Evolutionary conservation across 2,797 vertebrate species (phyloP).

Genomic region (Molothrus aeneus): DNA sequence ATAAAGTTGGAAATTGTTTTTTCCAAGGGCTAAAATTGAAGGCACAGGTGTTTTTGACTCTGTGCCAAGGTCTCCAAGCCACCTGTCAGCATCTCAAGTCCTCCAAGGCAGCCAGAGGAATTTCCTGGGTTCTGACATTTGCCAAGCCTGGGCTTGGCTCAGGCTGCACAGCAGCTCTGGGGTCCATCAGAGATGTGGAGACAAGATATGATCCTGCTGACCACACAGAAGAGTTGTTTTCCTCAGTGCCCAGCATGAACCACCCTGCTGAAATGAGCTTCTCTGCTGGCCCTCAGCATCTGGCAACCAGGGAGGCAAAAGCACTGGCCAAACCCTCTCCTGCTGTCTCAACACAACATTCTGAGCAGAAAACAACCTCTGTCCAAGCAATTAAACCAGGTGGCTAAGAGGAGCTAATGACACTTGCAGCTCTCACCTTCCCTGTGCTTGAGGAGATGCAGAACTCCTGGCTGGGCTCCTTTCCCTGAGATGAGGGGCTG

Average conservation of each 20-base stretch:
- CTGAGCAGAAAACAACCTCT: neutral
- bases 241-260: neutral
- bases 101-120: no score
- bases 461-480: neutral
- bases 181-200: neutral
- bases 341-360: neutral
- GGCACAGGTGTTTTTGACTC: no score
- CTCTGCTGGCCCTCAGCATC: neutral
- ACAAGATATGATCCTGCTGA: neutral
- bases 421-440: neutral
- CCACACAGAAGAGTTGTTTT: neutral
- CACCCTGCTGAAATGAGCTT: neutral
- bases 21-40: no score
- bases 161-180: neutral
- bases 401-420: neutral
- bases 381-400: neutral
- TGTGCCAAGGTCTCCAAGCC: no score
- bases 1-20: no score
- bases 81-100: no score
- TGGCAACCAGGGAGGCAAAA: neutral
- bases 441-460: neutral
- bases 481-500: neutral
- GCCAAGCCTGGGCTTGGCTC: neutral
- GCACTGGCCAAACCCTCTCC: accelerated
- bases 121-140: no score